These are phyloP conservation scores for Sternotherus odoratus DNA, from an alignment of 2,797 vertebrate species.

Conservation along the genomic window DNA sequence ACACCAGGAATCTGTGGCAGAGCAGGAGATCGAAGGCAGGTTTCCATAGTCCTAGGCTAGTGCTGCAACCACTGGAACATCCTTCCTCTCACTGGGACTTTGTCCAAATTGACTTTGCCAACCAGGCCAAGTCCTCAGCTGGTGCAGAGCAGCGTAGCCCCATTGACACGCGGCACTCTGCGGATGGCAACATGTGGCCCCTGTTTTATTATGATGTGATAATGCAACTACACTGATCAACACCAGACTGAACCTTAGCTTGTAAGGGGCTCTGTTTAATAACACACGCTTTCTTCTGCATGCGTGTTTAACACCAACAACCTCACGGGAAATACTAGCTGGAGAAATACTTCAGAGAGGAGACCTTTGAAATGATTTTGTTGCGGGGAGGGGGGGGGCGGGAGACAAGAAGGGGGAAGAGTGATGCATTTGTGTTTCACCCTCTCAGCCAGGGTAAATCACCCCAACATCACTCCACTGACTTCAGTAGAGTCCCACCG, in stretches of 20 bases:
- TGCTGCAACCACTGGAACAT: background rate
- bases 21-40: background rate
- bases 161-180: background rate
- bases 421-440: background rate
- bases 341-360: background rate
- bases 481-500: background rate
- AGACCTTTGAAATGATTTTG: background rate
- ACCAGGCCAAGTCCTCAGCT: background rate
- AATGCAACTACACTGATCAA: background rate
- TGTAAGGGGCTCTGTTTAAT: background rate
- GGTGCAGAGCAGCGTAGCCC: background rate
- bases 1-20: background rate
- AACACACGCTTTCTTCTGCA: background rate
- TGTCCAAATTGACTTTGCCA: background rate
- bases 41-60: background rate
- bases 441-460: background rate
- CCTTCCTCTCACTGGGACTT: background rate
- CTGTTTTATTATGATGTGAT: background rate
- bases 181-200: background rate
- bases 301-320: background rate
- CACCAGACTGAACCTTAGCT: background rate
- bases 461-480: background rate
- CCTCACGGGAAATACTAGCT: background rate
- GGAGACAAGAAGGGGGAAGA: background rate
- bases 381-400: background rate